Base-by-base conservation (phyloP, 2,888 invertebrate genomes). In the Trileptium ribeirensis region DNA sequence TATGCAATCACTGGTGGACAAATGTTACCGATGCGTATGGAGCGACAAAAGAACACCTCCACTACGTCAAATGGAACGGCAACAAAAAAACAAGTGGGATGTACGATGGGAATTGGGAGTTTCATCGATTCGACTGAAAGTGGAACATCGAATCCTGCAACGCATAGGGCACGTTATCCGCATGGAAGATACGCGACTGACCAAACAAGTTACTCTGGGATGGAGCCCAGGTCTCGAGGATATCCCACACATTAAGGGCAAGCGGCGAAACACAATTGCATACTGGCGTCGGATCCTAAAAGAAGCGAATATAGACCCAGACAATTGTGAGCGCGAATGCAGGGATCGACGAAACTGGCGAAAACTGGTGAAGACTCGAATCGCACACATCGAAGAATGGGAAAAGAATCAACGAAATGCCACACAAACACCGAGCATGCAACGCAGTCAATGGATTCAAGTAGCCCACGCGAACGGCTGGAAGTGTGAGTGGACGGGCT, bases 261-360 rank as follows among this genome's bases (percentile, higher is more conserved):
- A 36, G 36, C 70, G 36, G 33, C 70, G 70, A 70, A 70, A 70
- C 19, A 70, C 70, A 15, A 70, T 70, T 19, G 70, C 70, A 36
- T 70, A 70, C 33, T 70, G 70, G 70, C 31, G 70, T 33, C 31
- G 36, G 8, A 15, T 70, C 36, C 70, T 70, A 15, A 70, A 70
- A n/a, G 70, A 70, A 31, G 70, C 70, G 36, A 70, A 70, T 31
- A 70, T 70, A 15, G 70, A 70, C 70, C 36, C 70, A 36, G 70
- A 70, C 8, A 70, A 70, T n/a, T 33, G 31, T 36, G 70, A 70
- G n/a, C 70, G 36, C 15, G 36, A 33, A 36, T 29, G 33, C 15
- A 70, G 70, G 8, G 70, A 70, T 70, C 70, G 70, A 36, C 70
- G 31, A 29, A 29, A 33, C 15, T 19, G 70, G 70, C 31, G 70